Base-by-base conservation (phyloP, 2,797 vertebrate genomes). In the Vipera ursinii region DNA sequence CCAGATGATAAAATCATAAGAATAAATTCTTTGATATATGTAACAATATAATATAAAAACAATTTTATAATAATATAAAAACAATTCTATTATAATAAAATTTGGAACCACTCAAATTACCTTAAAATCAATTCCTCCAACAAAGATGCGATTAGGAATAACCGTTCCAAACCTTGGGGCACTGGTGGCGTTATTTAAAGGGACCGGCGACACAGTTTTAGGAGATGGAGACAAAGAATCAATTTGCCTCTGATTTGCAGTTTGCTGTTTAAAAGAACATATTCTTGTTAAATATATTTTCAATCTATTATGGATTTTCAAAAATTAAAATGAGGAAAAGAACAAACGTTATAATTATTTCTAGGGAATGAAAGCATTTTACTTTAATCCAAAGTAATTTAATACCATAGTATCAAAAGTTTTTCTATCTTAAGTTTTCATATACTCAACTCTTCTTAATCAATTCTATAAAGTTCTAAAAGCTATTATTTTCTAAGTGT, bases 91-190 rank as follows among this genome's bases (percentile, higher is more conserved):
- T 90, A 59, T 20, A 26, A 87, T 22, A 63, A 28, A 87, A 87
- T 24, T 22, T 8, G 28, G n/a, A 26, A n/a, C 6, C 69, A 92
- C 15, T 26, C 90, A 87, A 22, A 60, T 88, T 97, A 99, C 98
- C 98, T 97, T 98, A 95, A 97, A 96, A 96, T 98, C 98, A 87
- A 99, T 98, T 93, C 98, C 98, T 94, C 98, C 98, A 8, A 99
- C 98, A 96, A 99, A 99, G 94, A 99, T 98, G 28, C 98, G 97
- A 97, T 99, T 99, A 93, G 98, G 98, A 96, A 98, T 98, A 90
- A 98, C 95, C 0, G 97, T 98, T 96, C 97, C 97, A 38, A 96
- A 97, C 92, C 94, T 96, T 38, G 97, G 96, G 90, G 94, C 94
- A 90, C 96, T 95, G 10, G 96, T 95, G 92, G 97, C 90, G 55